A percentile compares a stretch with the other conserved stretches of the same genome.
phyloP scores from a whole-genome alignment of 2,113 vertebrate genomes.

The Chlorodrepanis virens region DNA sequence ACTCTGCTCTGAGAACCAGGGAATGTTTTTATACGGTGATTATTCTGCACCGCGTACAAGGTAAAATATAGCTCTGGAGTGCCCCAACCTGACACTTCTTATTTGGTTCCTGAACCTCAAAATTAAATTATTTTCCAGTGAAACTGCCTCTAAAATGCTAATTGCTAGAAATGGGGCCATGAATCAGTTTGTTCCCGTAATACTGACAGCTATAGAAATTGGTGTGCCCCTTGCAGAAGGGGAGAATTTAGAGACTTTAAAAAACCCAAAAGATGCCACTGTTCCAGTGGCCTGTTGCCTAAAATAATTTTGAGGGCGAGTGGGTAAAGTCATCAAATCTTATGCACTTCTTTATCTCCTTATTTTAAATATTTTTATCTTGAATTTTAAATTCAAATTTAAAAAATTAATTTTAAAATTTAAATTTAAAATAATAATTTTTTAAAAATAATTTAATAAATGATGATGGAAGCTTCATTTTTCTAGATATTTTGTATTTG shows the following conservation, averaged over 20 bases:
- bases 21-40: neutral
- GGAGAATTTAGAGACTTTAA: neutral
- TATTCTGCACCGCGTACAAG: neutral
- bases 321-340: neutral
- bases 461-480: neutral
- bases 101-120: neutral
- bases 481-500: neutral
- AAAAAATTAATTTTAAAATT: too few relatives aligned
- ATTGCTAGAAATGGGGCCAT: neutral
- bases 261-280: neutral
- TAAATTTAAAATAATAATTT: too few relatives aligned
- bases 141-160: slow-evolving; percentile 9
- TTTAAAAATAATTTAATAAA: neutral
- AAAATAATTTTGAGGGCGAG: neutral
- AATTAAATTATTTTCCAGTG: slow-evolving; percentile 7
- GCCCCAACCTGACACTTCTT: neutral
- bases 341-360: neutral
- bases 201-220: neutral
- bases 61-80: neutral
- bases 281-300: neutral
- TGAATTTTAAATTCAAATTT: too few relatives aligned
- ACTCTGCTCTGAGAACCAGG: neutral
- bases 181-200: neutral
- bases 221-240: neutral
- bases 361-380: neutral